Percentiles rank a stretch among this genome's conserved stretches.
Conservation (phyloP, 1,140 invertebrate genomes). For the Halyomorpha halys region DNA sequence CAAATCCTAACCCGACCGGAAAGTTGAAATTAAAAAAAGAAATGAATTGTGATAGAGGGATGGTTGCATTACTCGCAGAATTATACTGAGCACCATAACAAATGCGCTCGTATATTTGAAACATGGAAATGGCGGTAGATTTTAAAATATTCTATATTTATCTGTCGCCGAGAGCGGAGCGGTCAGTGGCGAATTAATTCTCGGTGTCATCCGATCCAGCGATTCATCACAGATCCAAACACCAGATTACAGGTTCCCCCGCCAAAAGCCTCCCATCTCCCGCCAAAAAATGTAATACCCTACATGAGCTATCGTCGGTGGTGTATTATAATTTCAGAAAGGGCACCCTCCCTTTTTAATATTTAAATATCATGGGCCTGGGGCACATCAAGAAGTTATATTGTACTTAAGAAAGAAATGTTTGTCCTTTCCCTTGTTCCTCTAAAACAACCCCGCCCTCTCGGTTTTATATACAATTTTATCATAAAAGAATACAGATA, state of each 20-base stretch:
- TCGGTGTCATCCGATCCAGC: neutral
- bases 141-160: conserved; percentile 12
- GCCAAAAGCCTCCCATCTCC: neutral
- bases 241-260: conserved; percentile 1
- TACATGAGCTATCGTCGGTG: neutral
- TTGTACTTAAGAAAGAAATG: conserved; percentile 9
- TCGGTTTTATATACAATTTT: neutral
- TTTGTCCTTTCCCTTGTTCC: neutral
- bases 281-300: conserved; percentile 2
- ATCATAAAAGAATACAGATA: no score
- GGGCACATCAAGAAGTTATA: conserved; percentile 7
- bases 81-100: no score
- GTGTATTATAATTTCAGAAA: neutral
- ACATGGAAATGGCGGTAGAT: conserved; percentile 7
- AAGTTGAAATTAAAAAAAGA: no score
- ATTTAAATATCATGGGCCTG: neutral
- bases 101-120: neutral
- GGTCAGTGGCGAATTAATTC: neutral
- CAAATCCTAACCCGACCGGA: no score
- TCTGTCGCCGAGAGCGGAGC: neutral
- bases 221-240: conserved; percentile 6
- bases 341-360: neutral
- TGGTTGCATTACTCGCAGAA: no score
- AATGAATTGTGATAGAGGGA: no score
- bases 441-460: neutral